phyloP scores from a whole-genome alignment of 2,113 vertebrate genomes.

The Progne subis region DNA sequence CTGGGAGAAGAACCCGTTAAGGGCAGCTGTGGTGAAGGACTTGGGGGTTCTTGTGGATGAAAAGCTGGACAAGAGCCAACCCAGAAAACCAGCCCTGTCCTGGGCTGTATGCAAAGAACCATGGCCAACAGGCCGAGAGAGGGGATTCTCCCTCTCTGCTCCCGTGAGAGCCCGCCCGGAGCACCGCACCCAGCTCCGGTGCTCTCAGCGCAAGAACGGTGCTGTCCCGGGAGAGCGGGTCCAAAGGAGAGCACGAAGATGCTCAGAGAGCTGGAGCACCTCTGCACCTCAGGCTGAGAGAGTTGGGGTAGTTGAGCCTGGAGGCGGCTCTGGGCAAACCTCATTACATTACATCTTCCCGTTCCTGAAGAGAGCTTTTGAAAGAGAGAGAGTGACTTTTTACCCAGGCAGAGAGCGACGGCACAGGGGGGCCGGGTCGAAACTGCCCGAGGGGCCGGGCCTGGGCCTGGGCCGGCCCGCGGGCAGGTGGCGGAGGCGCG shows the following conservation, averaged over 20 bases:
- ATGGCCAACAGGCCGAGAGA: neutral
- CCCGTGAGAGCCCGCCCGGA: neutral
- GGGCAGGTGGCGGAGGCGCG: neutral
- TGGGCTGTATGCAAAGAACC: neutral
- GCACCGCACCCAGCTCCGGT: neutral
- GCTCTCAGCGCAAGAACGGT: neutral
- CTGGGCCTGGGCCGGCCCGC: no score
- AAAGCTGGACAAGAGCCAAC: neutral
- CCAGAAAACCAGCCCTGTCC: neutral
- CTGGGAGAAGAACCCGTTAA: neutral
- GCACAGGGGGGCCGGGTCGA: no score
- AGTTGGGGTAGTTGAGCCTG: accelerated
- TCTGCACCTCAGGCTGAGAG: neutral
- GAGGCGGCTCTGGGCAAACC: neutral
- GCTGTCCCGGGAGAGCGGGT: neutral
- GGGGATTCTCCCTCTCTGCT: neutral
- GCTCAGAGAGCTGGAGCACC: neutral
- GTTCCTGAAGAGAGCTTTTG: neutral
- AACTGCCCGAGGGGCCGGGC: accelerated
- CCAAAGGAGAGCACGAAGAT: neutral
- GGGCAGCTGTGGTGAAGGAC: neutral
- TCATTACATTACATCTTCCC: neutral
- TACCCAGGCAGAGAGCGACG: accelerated
- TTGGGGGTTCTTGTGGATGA: neutral
- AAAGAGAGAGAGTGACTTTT: neutral